Conservation (phyloP, 2,113 vertebrate species). For the Gorsachius goisagi region DNA sequence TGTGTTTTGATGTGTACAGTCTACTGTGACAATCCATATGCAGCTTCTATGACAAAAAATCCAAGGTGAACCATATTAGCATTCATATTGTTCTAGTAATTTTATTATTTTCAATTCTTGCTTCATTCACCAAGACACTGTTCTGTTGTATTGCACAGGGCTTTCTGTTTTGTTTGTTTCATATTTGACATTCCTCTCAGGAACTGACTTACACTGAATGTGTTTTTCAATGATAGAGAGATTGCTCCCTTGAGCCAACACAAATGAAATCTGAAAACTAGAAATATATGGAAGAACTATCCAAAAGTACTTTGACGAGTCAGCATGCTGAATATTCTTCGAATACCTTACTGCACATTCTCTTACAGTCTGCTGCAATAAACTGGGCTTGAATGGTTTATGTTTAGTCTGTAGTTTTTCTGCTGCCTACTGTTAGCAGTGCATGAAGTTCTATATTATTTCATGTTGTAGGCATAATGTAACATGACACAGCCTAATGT, state of each 20-base stretch:
- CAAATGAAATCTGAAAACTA: slow-evolving; percentile 71
- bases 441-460: background rate
- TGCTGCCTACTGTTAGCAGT: background rate
- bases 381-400: background rate
- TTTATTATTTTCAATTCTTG: slow-evolving; percentile 48
- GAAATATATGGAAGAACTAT: slow-evolving; percentile 57
- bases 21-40: background rate
- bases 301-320: slow-evolving; percentile 62
- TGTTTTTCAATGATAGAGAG: slow-evolving; percentile 63
- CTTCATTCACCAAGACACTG: slow-evolving; percentile 31
- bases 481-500: slow-evolving; percentile 24
- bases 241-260: slow-evolving; percentile 65
- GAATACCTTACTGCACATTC: slow-evolving; percentile 3
- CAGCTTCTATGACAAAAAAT: background rate
- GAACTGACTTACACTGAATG: slow-evolving; percentile 64
- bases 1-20: background rate
- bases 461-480: background rate
- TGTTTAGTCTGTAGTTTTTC: background rate
- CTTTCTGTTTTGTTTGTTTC: slow-evolving; percentile 49
- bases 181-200: slow-evolving; percentile 64
- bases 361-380: background rate
- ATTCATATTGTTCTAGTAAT: background rate
- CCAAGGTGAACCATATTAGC: background rate
- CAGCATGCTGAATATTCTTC: slow-evolving; percentile 45
- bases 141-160: background rate